These are phyloP conservation scores for Monochamus alternatus DNA, from an alignment of 2,888 invertebrate species.

Conservation along the genomic window DNA sequence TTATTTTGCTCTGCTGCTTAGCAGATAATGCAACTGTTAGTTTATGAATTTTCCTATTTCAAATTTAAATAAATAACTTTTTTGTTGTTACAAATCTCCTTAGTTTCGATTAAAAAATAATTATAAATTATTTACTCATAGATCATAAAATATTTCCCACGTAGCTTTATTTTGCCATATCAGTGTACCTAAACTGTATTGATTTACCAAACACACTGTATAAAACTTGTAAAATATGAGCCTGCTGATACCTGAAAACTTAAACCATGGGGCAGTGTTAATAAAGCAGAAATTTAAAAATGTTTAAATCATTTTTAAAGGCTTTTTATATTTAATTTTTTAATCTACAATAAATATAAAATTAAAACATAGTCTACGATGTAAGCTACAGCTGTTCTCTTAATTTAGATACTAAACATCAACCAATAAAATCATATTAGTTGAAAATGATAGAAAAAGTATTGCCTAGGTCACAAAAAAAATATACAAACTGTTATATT, in stretches of 20 bases:
- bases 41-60: too few species aligned
- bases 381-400: constrained; percentile 26
- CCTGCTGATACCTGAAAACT: constrained; percentile 3
- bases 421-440: constrained; percentile 30
- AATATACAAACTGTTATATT: constrained; percentile 27
- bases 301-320: constrained; percentile 5
- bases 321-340: constrained; percentile 7
- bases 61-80: too few species aligned
- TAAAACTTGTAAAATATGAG: neutral
- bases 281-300: constrained; percentile 19
- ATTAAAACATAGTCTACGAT: constrained; percentile 24
- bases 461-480: constrained; percentile 21
- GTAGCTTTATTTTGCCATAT: neutral
- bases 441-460: constrained; percentile 24
- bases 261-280: neutral
- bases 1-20: too few species aligned
- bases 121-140: neutral
- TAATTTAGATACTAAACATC: constrained; percentile 30
- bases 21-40: too few species aligned
- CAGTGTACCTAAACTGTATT: neutral
- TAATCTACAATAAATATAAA: constrained; percentile 27
- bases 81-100: too few species aligned
- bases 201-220: constrained; percentile 10
- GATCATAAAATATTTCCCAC: neutral
- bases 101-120: neutral